Evolutionary conservation across 2,113 vertebrate species (phyloP).

Genomic region (Amblyornis subalaris): DNA sequence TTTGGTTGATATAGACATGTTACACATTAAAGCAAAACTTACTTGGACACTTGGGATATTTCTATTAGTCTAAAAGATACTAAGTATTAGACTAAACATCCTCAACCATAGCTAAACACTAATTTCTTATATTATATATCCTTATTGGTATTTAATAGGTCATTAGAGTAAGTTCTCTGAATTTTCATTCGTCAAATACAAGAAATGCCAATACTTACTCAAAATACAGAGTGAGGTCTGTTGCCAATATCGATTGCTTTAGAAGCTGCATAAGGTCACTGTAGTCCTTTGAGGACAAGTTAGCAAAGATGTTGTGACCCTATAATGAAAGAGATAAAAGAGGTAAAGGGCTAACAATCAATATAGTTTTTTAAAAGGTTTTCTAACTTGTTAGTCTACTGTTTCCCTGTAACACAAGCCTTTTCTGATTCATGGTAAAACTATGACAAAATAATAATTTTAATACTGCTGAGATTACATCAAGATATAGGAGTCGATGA

Average conservation of each 20-base stretch:
- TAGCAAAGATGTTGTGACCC: constrained; percentile 99
- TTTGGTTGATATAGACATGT: not conserved
- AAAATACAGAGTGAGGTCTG: constrained; percentile 97
- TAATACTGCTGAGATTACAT: constrained; percentile 31
- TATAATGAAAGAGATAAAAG: constrained; percentile 75
- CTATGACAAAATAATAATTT: constrained; percentile 15
- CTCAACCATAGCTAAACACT: constrained; percentile 26
- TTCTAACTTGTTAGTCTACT: constrained; percentile 9
- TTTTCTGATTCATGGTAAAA: constrained; percentile 32
- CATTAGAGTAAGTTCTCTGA: constrained; percentile 53
- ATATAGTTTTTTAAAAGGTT: constrained; percentile 36
- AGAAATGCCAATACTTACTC: constrained; percentile 84
- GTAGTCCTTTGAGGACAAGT: constrained; percentile 95
- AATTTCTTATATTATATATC: constrained; percentile 11
- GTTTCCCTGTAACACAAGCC: not conserved
- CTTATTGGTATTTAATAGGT: constrained; percentile 49
- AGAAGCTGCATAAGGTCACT: constrained; percentile 98
- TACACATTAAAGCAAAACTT: not conserved
- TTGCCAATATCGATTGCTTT: constrained; percentile 97
- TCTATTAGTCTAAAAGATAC: not conserved
- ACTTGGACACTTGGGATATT: not conserved
- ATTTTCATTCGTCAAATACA: constrained; percentile 67
- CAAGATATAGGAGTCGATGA: not conserved
- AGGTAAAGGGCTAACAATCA: constrained; percentile 59
- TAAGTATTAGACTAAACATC: constrained; percentile 36